phyloP scores from a whole-genome alignment of 2,888 invertebrate genomes.

The Meliscaeva auricollis region DNA sequence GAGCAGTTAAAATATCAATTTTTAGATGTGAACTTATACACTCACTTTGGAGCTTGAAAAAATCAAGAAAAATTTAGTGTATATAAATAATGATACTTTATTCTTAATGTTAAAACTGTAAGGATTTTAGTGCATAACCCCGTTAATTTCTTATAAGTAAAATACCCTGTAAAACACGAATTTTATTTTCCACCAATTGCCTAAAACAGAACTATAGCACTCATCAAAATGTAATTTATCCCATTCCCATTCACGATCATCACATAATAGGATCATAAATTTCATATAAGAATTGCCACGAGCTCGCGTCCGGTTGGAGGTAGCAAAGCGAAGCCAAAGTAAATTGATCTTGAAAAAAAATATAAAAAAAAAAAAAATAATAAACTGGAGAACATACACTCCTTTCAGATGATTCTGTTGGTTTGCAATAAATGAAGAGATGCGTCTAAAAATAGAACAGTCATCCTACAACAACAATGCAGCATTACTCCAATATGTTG shows the following conservation, averaged over 20 bases:
- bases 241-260: constrained; percentile 59
- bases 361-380: background rate
- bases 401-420: background rate
- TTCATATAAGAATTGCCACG: constrained; percentile 49
- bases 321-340: constrained; percentile 8
- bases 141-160: background rate
- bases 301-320: constrained; percentile 7
- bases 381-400: background rate
- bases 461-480: constrained; percentile 30
- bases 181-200: background rate
- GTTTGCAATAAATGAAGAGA: constrained; percentile 41
- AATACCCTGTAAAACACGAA: background rate
- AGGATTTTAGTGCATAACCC: too few species aligned
- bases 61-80: too few species aligned
- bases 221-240: constrained; percentile 63
- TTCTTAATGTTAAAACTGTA: too few species aligned
- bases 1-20: too few species aligned
- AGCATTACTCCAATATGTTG: background rate
- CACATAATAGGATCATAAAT: constrained; percentile 67
- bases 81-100: too few species aligned
- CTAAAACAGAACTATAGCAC: constrained; percentile 2
- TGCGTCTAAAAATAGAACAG: constrained; percentile 52
- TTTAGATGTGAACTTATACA: too few species aligned
- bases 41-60: too few species aligned
- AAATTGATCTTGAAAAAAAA: constrained; percentile 59